Evolutionary conservation across 2,113 vertebrate species (phyloP), one percentile per base, ranked within the genome.

Genomic region (Microtus ochrogaster): DNA sequence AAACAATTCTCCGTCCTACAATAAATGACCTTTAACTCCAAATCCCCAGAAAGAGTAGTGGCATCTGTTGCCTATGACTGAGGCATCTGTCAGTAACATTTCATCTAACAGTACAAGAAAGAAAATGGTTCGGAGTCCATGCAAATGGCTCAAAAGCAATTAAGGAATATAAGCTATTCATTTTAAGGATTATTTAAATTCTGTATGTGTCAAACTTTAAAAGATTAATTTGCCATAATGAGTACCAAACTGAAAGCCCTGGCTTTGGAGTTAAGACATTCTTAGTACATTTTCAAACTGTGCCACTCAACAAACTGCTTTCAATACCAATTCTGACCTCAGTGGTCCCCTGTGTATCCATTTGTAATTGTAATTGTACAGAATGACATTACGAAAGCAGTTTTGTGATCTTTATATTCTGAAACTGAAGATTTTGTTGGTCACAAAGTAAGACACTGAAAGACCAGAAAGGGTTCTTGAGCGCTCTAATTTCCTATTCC

Each of bases 191-290:
- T 65, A 39, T 26, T 82, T 58, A 95, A 92, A 78, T 5, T 10
- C 30, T 85, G 6, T 2, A 86, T 61, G 5, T 68, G 79, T 82
- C 79, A 89, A 94, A 63, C 52, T 91, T 93, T 73, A 86, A 94
- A 84, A 95, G 30, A 86, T 78, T 86, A 61, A 87, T 44, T 92
- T 85, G 84, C 73, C 22, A 72, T 13, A 3, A 24, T 76, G 7
- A 90, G 47, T 74, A 41, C 66, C 82, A 63, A 94, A 61, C 10
- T 36, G 14, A 94, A 70, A 88, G 9, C 5, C 41, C 87, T 86
- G 36, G 21, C 77, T 97, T 87, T 93, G 78, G 26, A 89, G 84
- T 93, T 61, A 28, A 83, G 92, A 94, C 39, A 26, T 26, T 78
- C 52, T 92, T 24, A 61, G 30, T 91, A 85, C 28, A 55, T 86